Conservation (phyloP, 2,797 vertebrate species). For the Clarias laeviceps region DNA sequence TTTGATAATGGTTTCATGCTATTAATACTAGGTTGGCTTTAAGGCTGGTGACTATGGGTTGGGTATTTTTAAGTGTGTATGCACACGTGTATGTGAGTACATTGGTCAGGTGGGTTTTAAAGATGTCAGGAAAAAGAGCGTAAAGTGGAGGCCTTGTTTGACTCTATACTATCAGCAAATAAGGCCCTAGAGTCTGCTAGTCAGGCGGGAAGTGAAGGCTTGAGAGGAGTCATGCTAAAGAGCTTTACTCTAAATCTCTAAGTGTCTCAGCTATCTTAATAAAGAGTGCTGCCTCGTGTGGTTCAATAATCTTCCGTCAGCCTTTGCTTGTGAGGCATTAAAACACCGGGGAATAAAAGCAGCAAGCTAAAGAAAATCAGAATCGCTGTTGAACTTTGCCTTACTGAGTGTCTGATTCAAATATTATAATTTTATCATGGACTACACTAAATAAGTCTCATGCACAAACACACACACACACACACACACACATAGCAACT, state of each 20-base stretch:
- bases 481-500: neutral
- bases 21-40: conserved; percentile 54
- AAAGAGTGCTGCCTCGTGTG: conserved; percentile 71
- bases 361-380: conserved; percentile 55
- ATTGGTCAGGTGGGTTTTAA: conserved; percentile 24
- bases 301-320: conserved; percentile 72
- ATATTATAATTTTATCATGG: conserved; percentile 28
- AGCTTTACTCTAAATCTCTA: conserved; percentile 37
- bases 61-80: conserved; percentile 9
- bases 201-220: conserved; percentile 10
- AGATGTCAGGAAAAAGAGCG: conserved; percentile 1
- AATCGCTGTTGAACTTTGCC: conserved; percentile 23
- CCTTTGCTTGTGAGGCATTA: conserved; percentile 66
- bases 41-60: conserved; percentile 25
- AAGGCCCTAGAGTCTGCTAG: conserved; percentile 26
- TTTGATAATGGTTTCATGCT: conserved; percentile 57
- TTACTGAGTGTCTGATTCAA: conserved; percentile 27
- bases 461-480: conserved; percentile 10
- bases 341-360: conserved; percentile 54
- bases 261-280: conserved; percentile 53
- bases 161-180: conserved; percentile 20
- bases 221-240: conserved; percentile 33
- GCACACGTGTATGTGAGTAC: neutral
- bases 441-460: conserved; percentile 36
- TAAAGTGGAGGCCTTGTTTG: conserved; percentile 19